Base-by-base conservation (phyloP, 2,888 invertebrate genomes). In the Auanema freiburgensis region DNA sequence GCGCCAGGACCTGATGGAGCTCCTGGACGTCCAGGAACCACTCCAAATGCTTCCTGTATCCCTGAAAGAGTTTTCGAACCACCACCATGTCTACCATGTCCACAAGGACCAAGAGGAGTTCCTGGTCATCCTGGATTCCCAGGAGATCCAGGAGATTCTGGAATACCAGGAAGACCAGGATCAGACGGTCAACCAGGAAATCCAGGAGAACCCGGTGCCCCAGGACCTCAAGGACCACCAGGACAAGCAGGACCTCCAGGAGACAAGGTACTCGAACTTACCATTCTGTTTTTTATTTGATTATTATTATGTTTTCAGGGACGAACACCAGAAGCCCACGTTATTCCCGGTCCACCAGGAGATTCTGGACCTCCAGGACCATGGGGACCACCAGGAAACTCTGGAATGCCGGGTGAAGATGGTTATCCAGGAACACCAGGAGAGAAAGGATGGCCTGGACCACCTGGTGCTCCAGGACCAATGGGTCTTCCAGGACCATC, bases 31-130 rank as follows among this genome's bases (percentile, higher is more conserved):
- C 83, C 83, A 4, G 83, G 83, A 60, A 79, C 79, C 10, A 83
- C 83, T 1, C 83, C 83, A 14, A 84, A 84, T 60, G 83, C 83
- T 1, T 78, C 81, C 1, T 83, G 83, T 58, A 80, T 83, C 40
- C 83, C 83, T 6, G 83, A 83, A 58, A 59, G 83, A 54, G 73
- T 71, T 11, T 84, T 83, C 69, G 83, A 83, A 66, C 83, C 83
- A 16, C 83, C 63, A 16, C 83, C 83, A 52, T 83, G 83, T 59
- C 72, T 84, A 12, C 83, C 83, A 12, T 84, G 83, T 58, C 83
- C 83, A 3, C 80, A 81, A 61, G 80, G 80, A 23, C 57, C 63
- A 46, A 59, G 70, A 8, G 79, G 80, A 51, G 74, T 69, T 51
- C 80, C 80, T 5, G 80, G 79, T 70, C 78, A 79, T n/a, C 78